Evolutionary conservation across 2,888 invertebrate species (phyloP).

Genomic region (Phasia obesa): DNA sequence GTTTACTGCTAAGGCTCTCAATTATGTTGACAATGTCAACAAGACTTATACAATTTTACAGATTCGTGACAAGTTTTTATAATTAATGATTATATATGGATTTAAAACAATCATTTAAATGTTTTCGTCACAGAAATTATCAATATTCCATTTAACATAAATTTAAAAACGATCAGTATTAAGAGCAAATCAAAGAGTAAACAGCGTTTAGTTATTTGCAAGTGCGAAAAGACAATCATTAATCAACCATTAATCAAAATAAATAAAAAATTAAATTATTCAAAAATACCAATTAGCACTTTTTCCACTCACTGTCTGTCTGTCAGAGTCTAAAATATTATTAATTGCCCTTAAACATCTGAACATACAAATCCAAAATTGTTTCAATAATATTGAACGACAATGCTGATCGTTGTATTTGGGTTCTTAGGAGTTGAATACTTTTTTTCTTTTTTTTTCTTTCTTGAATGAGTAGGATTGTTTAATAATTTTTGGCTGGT

Average conservation of each 20-base stretch:
- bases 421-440: constrained; percentile 10
- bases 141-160: not conserved
- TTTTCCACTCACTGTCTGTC: not conserved
- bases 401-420: not conserved
- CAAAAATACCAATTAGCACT: constrained; percentile 39
- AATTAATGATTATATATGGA: constrained; percentile 60
- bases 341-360: constrained; percentile 44
- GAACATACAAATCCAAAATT: constrained; percentile 15
- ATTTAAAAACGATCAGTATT: constrained; percentile 23
- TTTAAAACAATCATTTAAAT: constrained; percentile 9
- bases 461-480: constrained; percentile 36
- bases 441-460: not conserved
- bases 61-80: constrained; percentile 59
- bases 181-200: constrained; percentile 17
- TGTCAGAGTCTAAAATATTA: constrained; percentile 12
- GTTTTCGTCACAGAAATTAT: constrained; percentile 23
- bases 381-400: not conserved
- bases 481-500: constrained; percentile 18
- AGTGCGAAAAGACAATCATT: constrained; percentile 7
- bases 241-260: constrained; percentile 38
- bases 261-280: not conserved
- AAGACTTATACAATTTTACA: constrained; percentile 18
- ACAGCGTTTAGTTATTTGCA: constrained; percentile 15
- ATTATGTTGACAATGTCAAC: constrained; percentile 65
- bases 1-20: constrained; percentile 37